A percentile compares a stretch with the other conserved stretches of the same genome.
Evolutionary conservation across 2,888 invertebrate genomes (phyloP).

Genomic region (Trisateles emortualis): DNA sequence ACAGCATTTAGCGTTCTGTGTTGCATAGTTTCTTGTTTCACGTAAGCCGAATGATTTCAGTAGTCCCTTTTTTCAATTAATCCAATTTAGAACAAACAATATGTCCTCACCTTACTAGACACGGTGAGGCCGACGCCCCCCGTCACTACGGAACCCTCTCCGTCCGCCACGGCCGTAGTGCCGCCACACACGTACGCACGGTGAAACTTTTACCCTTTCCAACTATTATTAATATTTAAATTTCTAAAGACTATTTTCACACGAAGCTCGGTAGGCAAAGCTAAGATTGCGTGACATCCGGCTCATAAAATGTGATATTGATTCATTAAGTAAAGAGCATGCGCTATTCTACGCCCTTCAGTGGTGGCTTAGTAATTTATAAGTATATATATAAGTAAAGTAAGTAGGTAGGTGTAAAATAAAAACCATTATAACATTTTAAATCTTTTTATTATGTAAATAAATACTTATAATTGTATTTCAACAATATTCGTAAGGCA

Average conservation of each 20-base stretch:
- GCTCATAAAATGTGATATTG: conserved; percentile 45
- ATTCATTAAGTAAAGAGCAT: conserved; percentile 46
- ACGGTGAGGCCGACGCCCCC: conserved; percentile 85
- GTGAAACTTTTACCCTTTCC: conserved; percentile 48
- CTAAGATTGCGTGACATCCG: conserved; percentile 47
- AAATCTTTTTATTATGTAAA: too few species aligned
- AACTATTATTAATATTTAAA: conserved; percentile 33
- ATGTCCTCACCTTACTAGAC: conserved; percentile 77
- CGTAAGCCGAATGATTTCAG: not conserved
- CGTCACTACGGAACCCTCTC: conserved; percentile 73
- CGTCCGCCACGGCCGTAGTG: conserved; percentile 78
- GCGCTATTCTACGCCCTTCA: conserved; percentile 24
- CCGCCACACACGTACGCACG: conserved; percentile 59
- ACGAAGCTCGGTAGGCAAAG: conserved; percentile 30
- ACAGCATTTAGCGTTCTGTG: conserved; percentile 3
- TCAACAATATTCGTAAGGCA: too few species aligned
- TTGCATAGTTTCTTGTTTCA: not conserved
- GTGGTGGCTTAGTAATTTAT: not conserved
- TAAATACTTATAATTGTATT: too few species aligned
- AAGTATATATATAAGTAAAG: too few species aligned
- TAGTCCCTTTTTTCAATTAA: not conserved
- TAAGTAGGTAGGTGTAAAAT: too few species aligned
- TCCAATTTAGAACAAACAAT: not conserved
- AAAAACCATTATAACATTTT: too few species aligned
- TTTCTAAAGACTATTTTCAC: conserved; percentile 33